phyloP scores from a whole-genome alignment of 2,797 vertebrate species.

The Anolis apletophallus region DNA sequence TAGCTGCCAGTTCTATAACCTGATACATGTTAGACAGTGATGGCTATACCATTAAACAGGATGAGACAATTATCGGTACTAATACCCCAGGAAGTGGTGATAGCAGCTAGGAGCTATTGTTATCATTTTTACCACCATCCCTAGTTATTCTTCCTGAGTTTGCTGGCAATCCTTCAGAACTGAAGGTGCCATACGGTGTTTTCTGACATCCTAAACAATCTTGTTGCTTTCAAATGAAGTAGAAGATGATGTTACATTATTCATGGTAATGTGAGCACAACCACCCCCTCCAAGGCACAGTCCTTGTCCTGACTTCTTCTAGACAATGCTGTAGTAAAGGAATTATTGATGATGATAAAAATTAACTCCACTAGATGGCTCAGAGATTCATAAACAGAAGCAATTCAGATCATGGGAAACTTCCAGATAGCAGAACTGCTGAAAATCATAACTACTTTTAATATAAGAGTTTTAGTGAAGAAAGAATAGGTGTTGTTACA shows the following conservation, averaged over 20 bases:
- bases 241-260: neutral
- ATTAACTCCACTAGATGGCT: constrained; percentile 39
- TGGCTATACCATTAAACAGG: neutral
- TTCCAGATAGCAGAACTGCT: neutral
- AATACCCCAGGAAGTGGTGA: neutral
- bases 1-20: neutral
- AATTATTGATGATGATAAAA: constrained; percentile 15
- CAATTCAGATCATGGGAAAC: neutral
- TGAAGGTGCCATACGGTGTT: neutral
- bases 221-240: neutral
- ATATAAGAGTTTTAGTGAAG: neutral
- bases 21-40: neutral
- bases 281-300: neutral
- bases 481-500: neutral
- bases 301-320: neutral
- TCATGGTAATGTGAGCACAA: neutral
- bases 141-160: neutral
- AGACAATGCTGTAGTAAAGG: neutral
- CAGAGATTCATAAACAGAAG: constrained; percentile 39
- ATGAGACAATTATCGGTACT: neutral
- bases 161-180: neutral
- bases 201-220: neutral
- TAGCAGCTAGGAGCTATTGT: neutral
- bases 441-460: neutral
- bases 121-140: neutral